Percentiles rank a stretch among this genome's conserved stretches.
Conservation (phyloP, 2,113 vertebrate genomes). For the Pseudopipra pipra region DNA sequence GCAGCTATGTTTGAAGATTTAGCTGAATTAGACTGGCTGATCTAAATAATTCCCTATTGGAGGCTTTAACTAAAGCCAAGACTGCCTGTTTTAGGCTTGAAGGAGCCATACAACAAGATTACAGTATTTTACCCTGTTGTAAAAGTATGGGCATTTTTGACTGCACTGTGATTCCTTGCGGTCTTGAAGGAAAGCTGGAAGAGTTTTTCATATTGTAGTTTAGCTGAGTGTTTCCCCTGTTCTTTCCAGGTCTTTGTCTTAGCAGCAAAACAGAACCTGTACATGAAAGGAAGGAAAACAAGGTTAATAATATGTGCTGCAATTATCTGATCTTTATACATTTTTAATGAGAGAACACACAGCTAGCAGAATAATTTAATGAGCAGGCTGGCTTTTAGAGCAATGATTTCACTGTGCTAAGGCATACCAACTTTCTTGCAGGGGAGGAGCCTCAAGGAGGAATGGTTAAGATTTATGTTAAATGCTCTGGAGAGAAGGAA, state of each 20-base stretch:
- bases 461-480: conserved; percentile 65
- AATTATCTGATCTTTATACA: conserved; percentile 81
- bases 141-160: background rate
- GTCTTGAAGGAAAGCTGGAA: background rate
- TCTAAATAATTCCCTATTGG: conserved; percentile 7
- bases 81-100: background rate
- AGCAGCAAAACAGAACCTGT: conserved; percentile 61
- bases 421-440: conserved; percentile 72
- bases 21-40: conserved; percentile 27
- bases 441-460: conserved; percentile 60
- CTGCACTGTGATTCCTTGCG: background rate
- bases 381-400: conserved; percentile 71
- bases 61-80: conserved; percentile 18
- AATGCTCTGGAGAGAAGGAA: conserved; percentile 45
- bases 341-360: conserved; percentile 83
- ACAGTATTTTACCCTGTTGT: background rate
- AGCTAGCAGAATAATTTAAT: conserved; percentile 81
- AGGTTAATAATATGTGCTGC: conserved; percentile 75
- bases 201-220: background rate
- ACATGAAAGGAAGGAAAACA: conserved; percentile 67
- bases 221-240: background rate
- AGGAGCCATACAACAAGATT: background rate
- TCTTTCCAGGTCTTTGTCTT: conserved; percentile 64
- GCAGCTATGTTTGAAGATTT: conserved; percentile 35
- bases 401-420: conserved; percentile 61